phyloP scores from a whole-genome alignment of 2,888 invertebrate genomes.

The Agelastica alni region DNA sequence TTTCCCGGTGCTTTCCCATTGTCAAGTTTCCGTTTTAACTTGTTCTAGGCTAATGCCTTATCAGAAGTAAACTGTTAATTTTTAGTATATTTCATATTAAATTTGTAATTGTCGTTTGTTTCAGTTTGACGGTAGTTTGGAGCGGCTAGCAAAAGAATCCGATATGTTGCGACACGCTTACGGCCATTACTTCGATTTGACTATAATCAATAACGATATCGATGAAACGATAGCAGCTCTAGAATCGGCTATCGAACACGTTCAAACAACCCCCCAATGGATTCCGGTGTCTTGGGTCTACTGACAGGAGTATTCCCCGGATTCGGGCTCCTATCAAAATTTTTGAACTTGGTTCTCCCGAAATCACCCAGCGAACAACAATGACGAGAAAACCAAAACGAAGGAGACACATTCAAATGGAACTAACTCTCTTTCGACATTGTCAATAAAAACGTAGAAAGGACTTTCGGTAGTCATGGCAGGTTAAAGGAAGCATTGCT shows the following conservation, averaged over 20 bases:
- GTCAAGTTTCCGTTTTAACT: too few relatives aligned
- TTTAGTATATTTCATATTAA: too few relatives aligned
- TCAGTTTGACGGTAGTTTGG: conserved; percentile 97
- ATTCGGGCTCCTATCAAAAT: conserved; percentile 48
- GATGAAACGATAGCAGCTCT: conserved; percentile 95
- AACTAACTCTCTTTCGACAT: too few relatives aligned
- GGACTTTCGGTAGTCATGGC: too few relatives aligned
- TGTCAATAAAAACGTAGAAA: too few relatives aligned
- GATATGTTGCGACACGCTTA: conserved; percentile 96
- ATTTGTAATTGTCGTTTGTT: too few relatives aligned
- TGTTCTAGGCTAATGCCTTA: too few relatives aligned
- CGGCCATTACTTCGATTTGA: conserved; percentile 98
- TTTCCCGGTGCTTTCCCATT: too few relatives aligned
- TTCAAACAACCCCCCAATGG: conserved; percentile 93
- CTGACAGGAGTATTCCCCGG: conserved; percentile 66
- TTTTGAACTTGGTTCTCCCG: conserved; percentile 35
- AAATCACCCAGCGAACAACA: neutral
- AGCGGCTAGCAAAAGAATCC: conserved; percentile 93
- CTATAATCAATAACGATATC: conserved; percentile 98
- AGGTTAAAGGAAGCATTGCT: too few relatives aligned
- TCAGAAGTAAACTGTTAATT: too few relatives aligned
- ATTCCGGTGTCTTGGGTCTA: conserved; percentile 98
- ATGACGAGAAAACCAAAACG: too few relatives aligned
- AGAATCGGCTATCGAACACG: conserved; percentile 87
- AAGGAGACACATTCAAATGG: too few relatives aligned